A percentile compares a stretch with the other conserved stretches of the same genome.
phyloP scores from a whole-genome alignment of 2,113 vertebrate genomes.

The Pelodiscus sinensis region DNA sequence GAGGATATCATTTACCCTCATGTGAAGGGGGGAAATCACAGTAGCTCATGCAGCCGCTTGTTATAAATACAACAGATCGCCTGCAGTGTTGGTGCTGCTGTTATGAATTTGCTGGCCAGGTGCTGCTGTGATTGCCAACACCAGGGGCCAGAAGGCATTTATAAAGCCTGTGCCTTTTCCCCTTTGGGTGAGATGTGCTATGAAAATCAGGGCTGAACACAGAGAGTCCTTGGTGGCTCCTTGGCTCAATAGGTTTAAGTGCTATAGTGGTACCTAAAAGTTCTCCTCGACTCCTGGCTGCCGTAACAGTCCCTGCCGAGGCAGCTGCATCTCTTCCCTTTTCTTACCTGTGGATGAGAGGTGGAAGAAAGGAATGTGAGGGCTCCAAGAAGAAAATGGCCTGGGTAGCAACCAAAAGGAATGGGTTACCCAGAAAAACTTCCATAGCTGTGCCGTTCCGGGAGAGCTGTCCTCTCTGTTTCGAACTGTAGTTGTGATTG shows the following conservation, averaged over 20 bases:
- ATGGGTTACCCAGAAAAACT: not conserved
- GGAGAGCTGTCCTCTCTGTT: not conserved
- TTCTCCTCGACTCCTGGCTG: fast-evolving
- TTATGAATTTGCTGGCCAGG: constrained; percentile 4
- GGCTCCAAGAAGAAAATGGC: not conserved
- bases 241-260: fast-evolving
- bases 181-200: not conserved
- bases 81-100: constrained; percentile 23
- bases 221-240: not conserved
- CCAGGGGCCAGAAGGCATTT: constrained; percentile 15
- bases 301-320: not conserved
- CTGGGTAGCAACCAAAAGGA: not conserved
- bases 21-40: constrained; percentile 49
- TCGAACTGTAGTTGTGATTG: not conserved
- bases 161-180: constrained; percentile 13
- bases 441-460: not conserved
- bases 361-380: not conserved
- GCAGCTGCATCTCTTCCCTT: not conserved
- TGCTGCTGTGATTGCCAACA: not conserved
- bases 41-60: not conserved
- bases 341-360: not conserved
- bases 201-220: not conserved
- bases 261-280: not conserved
- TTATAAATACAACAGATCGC: constrained; percentile 41
- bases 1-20: constrained; percentile 45